These are phyloP conservation scores for Andrena bicolor DNA, from an alignment of 2,888 invertebrate species.

Conservation along the genomic window DNA sequence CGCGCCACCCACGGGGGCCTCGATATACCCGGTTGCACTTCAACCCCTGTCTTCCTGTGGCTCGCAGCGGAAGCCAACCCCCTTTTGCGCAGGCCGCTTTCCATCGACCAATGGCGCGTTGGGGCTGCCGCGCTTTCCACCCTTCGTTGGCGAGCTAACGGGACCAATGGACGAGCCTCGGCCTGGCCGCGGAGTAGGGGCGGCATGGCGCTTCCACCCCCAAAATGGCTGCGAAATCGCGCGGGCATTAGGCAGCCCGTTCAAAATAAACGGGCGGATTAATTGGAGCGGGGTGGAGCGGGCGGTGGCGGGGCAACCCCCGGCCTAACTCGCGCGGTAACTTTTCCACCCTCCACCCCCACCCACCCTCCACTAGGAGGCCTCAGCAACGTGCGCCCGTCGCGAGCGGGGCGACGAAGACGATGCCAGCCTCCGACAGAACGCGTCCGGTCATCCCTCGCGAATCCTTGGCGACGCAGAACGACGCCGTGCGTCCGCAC, in stretches of 20 bases:
- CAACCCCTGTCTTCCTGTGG: slow-evolving; percentile 11
- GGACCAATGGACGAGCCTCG: slow-evolving; percentile 67
- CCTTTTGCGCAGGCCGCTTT: slow-evolving; percentile 66
- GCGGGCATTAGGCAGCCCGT: slow-evolving; percentile 81
- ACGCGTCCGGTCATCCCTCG: slow-evolving; percentile 62
- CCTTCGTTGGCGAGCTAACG: slow-evolving; percentile 65
- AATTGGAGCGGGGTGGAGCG: slow-evolving; percentile 78
- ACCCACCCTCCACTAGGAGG: no score
- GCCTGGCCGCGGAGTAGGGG: slow-evolving; percentile 36
- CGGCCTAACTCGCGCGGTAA: slow-evolving; percentile 50
- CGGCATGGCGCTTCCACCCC: slow-evolving; percentile 79
- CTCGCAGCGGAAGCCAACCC: slow-evolving; percentile 57
- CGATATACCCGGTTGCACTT: slow-evolving; percentile 26
- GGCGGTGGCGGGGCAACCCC: slow-evolving; percentile 42
- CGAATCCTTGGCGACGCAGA: slow-evolving; percentile 68
- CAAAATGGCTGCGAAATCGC: slow-evolving; percentile 84
- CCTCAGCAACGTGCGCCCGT: slow-evolving; percentile 46
- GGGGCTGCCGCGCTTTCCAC: slow-evolving; percentile 43
- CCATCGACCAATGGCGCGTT: slow-evolving; percentile 70
- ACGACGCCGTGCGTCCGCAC: slow-evolving; percentile 73
- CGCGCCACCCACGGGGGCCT: neutral
- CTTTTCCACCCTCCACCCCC: slow-evolving; percentile 40
- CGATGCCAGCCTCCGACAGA: slow-evolving; percentile 27
- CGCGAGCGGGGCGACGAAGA: slow-evolving; percentile 33
- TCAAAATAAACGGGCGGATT: slow-evolving; percentile 84